Evolutionary conservation across 2,797 vertebrate species (phyloP).

Genomic region (Enteromius thamalakanensis): DNA sequence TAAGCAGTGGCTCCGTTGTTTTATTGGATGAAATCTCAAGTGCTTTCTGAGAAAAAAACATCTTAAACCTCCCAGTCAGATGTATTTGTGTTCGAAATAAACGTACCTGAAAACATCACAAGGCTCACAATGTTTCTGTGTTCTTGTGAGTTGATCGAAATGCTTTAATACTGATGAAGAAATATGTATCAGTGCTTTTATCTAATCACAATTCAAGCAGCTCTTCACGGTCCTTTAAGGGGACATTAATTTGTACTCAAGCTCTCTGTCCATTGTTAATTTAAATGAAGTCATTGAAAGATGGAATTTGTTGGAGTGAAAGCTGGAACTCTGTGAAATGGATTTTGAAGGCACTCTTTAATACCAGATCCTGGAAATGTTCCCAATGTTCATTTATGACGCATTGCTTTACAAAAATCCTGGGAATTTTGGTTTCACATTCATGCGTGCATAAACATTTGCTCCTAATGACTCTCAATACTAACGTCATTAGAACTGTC

Average conservation of each 20-base stretch:
- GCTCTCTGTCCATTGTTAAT: constrained; percentile 8
- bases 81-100: not conserved
- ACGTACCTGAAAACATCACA: not conserved
- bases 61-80: not conserved
- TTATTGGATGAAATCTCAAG: not conserved
- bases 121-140: not conserved
- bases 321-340: not conserved
- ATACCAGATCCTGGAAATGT: not conserved
- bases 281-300: constrained; percentile 25
- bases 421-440: not conserved
- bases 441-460: not conserved
- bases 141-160: constrained; percentile 2
- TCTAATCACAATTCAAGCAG: constrained; percentile 13
- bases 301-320: constrained; percentile 1
- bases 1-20: not conserved
- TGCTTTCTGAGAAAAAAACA: not conserved
- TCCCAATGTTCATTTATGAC: not conserved
- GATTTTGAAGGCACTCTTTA: not conserved
- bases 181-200: constrained; percentile 6
- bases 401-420: not conserved
- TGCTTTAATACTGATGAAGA: not conserved
- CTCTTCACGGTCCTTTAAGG: constrained; percentile 10
- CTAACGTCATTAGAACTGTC: not conserved
- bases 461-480: not conserved
- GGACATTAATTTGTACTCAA: constrained; percentile 1